Evolutionary conservation across 2,113 vertebrate species (phyloP).

Genomic region (Sarotherodon lohbergeri): DNA sequence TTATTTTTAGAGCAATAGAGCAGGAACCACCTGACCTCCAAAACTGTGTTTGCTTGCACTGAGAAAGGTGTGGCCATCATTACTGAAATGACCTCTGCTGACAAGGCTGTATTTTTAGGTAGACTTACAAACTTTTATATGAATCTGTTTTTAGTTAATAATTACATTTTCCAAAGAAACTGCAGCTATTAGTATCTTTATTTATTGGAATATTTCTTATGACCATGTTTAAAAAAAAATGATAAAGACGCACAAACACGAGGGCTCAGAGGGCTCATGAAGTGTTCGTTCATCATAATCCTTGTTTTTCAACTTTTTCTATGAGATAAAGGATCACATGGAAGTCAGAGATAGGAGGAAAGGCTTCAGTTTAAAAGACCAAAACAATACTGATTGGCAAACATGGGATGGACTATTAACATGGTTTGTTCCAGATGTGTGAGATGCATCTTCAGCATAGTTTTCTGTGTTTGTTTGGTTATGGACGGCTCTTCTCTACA

Average conservation of each 20-base stretch:
- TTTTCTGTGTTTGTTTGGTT: neutral
- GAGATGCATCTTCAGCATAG: neutral
- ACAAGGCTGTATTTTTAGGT: neutral
- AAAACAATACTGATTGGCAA: neutral
- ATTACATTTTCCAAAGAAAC: accelerated
- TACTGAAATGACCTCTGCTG: neutral
- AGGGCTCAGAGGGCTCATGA: neutral
- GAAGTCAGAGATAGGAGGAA: accelerated
- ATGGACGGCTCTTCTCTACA: neutral
- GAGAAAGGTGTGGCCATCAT: neutral
- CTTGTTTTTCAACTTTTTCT: neutral
- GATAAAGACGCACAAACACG: accelerated
- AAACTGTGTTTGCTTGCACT: neutral
- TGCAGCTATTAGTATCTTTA: neutral
- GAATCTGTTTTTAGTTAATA: neutral
- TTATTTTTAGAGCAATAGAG: constrained; percentile 26
- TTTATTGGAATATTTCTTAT: neutral
- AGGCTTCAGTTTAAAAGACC: neutral
- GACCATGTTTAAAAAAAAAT: neutral
- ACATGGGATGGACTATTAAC: accelerated
- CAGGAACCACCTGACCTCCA: neutral
- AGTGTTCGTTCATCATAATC: neutral
- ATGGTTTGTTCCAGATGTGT: neutral
- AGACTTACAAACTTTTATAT: neutral
- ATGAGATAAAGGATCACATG: neutral